These are phyloP conservation scores for Todus mexicanus DNA, from an alignment of 2,797 vertebrate species.

Conservation along the genomic window DNA sequence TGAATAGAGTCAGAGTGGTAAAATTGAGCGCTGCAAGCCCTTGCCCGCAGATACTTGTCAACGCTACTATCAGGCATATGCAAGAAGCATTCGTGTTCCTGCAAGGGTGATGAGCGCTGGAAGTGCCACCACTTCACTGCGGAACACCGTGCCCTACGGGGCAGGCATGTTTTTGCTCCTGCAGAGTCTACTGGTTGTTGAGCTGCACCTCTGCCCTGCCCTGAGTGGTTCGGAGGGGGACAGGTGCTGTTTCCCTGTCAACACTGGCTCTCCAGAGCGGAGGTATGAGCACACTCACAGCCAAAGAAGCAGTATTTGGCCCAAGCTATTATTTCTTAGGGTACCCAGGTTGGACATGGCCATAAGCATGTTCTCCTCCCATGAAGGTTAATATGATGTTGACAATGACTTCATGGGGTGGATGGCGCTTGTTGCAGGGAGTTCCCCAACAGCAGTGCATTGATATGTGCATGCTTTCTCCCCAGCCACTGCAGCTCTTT, in stretches of 20 bases:
- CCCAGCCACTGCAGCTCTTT: neutral
- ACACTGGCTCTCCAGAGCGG: accelerated
- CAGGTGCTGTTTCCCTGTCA: neutral
- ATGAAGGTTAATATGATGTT: neutral
- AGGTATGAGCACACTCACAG: neutral
- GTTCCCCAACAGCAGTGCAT: neutral
- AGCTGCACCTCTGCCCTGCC: accelerated
- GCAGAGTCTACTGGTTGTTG: accelerated
- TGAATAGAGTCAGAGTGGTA: neutral
- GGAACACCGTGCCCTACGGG: accelerated
- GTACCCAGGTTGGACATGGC: neutral
- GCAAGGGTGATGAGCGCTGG: neutral
- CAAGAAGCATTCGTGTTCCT: neutral
- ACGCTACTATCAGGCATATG: accelerated
- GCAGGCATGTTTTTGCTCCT: neutral
- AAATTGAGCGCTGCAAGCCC: neutral
- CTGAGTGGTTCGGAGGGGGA: neutral
- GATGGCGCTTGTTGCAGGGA: neutral
- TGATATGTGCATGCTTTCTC: neutral
- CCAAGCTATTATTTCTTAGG: neutral
- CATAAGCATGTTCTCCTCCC: accelerated
- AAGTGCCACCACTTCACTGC: neutral
- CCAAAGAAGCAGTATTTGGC: neutral
- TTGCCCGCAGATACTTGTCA: neutral
- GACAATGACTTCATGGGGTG: neutral